These are phyloP conservation scores for Danio tinwini DNA, from an alignment of 2,797 vertebrate genomes.

Conservation along the genomic window DNA sequence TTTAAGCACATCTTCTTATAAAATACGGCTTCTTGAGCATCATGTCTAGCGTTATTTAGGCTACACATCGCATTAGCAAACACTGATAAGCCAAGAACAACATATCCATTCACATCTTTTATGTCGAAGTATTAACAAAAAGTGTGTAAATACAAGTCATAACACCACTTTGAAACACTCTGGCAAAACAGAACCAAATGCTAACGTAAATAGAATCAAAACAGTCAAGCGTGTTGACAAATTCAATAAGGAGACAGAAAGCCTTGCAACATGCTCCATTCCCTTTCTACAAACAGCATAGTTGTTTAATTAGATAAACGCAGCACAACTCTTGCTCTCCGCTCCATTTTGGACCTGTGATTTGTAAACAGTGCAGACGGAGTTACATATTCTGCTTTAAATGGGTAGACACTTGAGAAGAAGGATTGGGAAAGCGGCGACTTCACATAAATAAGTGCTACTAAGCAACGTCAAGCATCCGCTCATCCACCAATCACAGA, in stretches of 20 bases:
- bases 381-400: conserved; percentile 40
- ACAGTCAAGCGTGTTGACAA: neutral
- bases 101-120: neutral
- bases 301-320: conserved; percentile 46
- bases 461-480: neutral
- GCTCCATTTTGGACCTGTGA: conserved; percentile 24
- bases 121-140: neutral
- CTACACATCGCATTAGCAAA: neutral
- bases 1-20: no score
- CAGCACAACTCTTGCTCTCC: conserved; percentile 1
- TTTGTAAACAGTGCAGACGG: conserved; percentile 29
- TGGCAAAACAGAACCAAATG: neutral
- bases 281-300: conserved; percentile 16
- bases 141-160: neutral
- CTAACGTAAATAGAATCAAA: neutral
- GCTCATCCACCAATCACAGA: conserved; percentile 2
- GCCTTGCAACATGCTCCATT: neutral
- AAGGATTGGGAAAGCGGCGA: neutral
- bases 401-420: conserved; percentile 35
- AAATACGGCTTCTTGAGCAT: neutral
- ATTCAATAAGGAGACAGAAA: neutral
- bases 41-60: neutral
- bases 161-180: neutral
- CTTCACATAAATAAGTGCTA: conserved; percentile 26
- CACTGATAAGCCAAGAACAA: neutral